Evolutionary conservation across 2,113 vertebrate genomes (phyloP).

Genomic region (Amblyopsis rosae): DNA sequence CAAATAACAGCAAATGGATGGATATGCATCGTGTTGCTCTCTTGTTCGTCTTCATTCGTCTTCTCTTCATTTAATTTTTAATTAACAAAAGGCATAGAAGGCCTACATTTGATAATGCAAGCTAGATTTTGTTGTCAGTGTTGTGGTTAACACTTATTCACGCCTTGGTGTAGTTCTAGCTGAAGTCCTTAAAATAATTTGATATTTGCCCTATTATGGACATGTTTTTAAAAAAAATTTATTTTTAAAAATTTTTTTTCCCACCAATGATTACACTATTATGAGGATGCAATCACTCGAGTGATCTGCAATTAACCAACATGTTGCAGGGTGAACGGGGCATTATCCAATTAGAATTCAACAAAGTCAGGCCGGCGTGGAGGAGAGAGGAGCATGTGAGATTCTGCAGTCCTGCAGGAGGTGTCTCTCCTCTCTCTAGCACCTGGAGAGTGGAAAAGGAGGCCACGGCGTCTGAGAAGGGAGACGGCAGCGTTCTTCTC

Average conservation of each 20-base stretch:
- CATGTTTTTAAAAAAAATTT: conserved; percentile 14
- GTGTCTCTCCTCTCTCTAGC: conserved; percentile 18
- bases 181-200: not conserved
- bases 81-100: no score
- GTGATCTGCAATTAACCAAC: conserved; percentile 24
- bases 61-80: no score
- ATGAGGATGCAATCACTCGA: conserved; percentile 1
- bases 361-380: not conserved
- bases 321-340: conserved; percentile 11
- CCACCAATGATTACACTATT: conserved; percentile 4
- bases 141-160: no score
- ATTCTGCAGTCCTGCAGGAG: conserved; percentile 15
- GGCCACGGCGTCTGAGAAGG: conserved; percentile 30
- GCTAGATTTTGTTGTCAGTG: no score
- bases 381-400: not conserved
- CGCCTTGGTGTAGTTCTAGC: no score
- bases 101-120: no score
- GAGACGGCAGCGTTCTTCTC: conserved; percentile 26
- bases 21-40: no score
- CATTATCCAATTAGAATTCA: conserved; percentile 10
- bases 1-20: no score
- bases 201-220: not conserved
- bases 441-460: conserved; percentile 41
- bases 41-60: no score
- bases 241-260: no score